Conservation (phyloP, 2,797 vertebrate genomes). For the Orestias chungarensis region DNA sequence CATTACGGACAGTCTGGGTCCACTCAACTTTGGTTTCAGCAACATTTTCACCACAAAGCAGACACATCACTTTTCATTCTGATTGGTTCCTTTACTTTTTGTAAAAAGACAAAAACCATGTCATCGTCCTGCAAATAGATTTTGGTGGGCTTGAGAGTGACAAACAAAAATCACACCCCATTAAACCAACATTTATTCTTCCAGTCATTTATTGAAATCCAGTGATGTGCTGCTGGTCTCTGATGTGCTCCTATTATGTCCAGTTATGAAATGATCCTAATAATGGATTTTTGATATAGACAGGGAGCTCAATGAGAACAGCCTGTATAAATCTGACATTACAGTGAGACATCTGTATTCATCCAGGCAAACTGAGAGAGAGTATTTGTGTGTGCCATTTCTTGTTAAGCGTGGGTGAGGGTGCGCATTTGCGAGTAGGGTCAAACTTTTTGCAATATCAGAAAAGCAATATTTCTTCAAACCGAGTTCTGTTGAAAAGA, state of each 20-base stretch:
- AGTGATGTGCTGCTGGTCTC: constrained; percentile 54
- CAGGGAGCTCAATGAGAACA: constrained; percentile 37
- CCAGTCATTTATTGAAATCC: constrained; percentile 56
- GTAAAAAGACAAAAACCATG: constrained; percentile 20
- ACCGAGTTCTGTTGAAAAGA: constrained; percentile 42
- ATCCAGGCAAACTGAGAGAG: constrained; percentile 18
- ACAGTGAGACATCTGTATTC: constrained; percentile 63
- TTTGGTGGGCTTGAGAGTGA: constrained; percentile 39
- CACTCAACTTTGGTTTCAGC: constrained; percentile 15
- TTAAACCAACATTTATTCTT: constrained; percentile 58
- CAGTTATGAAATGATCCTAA: constrained; percentile 58
- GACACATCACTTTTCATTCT: constrained; percentile 14
- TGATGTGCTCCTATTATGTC: constrained; percentile 57
- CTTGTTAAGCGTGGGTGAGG: constrained; percentile 43
- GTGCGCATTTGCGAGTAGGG: constrained; percentile 55
- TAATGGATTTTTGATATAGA: constrained; percentile 70
- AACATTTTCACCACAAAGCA: constrained; percentile 15
- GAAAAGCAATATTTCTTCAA: constrained; percentile 69
- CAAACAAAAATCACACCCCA: constrained; percentile 44
- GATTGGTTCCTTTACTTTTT: constrained; percentile 31
- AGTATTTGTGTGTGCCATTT: constrained; percentile 34
- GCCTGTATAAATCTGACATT: constrained; percentile 55
- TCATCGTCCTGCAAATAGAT: constrained; percentile 34
- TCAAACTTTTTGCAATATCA: constrained; percentile 64
- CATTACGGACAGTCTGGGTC: constrained; percentile 5